phyloP scores from a whole-genome alignment of 2,797 vertebrate genomes.

The Epinephelus awoara region DNA sequence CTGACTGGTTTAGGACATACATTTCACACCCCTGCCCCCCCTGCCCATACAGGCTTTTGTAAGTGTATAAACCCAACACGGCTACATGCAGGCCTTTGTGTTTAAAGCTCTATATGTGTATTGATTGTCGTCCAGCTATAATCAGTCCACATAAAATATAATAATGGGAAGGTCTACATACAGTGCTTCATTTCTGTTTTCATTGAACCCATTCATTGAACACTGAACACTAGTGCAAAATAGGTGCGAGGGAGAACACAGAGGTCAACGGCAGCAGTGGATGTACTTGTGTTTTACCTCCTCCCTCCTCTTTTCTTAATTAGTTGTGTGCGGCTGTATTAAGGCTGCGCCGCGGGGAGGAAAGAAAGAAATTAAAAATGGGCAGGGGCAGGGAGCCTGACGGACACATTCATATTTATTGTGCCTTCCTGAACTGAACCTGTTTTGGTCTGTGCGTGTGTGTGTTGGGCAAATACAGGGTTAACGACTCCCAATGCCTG shows the following conservation, averaged over 20 bases:
- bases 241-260: conserved; percentile 8
- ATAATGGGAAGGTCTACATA: not conserved
- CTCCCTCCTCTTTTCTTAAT: conserved; percentile 45
- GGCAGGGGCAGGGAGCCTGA: conserved; percentile 39
- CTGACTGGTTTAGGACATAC: conserved; percentile 74
- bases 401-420: conserved; percentile 62
- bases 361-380: conserved; percentile 56
- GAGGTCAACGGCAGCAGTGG: conserved; percentile 33
- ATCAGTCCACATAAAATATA: not conserved
- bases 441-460: conserved; percentile 1
- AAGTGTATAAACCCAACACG: conserved; percentile 24
- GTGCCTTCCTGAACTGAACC: conserved; percentile 22
- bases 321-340: conserved; percentile 59
- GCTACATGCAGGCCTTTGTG: conserved; percentile 33
- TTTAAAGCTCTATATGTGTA: conserved; percentile 21
- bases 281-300: conserved; percentile 33
- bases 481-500: conserved; percentile 71
- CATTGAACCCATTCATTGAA: conserved; percentile 18
- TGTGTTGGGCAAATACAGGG: conserved; percentile 64
- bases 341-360: conserved; percentile 33
- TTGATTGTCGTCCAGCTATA: conserved; percentile 3
- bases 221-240: not conserved
- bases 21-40: conserved; percentile 31
- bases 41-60: conserved; percentile 40
- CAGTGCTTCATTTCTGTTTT: not conserved